phyloP scores from a whole-genome alignment of 2,888 invertebrate genomes.

The Ernsta delagoae region DNA sequence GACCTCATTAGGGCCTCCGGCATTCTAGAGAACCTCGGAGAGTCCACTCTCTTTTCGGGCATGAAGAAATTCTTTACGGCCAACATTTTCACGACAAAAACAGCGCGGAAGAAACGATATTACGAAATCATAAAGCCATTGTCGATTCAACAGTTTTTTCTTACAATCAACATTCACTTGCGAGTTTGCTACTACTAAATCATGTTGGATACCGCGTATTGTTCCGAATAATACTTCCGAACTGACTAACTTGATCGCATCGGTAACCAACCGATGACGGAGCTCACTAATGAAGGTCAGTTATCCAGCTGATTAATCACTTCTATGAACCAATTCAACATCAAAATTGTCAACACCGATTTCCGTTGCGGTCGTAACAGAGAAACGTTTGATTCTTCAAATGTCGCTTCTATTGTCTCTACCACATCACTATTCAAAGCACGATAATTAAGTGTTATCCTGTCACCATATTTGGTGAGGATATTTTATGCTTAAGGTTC shows the following conservation, averaged over 20 bases:
- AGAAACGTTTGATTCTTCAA: constrained; percentile 25
- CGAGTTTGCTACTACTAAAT: constrained; percentile 22
- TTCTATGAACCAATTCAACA: constrained; percentile 38
- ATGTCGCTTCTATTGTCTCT: constrained; percentile 41
- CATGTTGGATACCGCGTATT: constrained; percentile 25
- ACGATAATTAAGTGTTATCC: constrained; percentile 43
- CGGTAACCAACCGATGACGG: constrained; percentile 25
- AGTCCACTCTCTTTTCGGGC: constrained; percentile 86
- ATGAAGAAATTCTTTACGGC: constrained; percentile 91
- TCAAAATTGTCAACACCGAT: constrained; percentile 32
- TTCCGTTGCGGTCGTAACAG: constrained; percentile 23
- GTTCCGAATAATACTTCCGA: constrained; percentile 31
- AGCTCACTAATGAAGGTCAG: constrained; percentile 32
- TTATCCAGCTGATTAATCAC: constrained; percentile 41
- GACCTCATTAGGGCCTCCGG: constrained; percentile 90
- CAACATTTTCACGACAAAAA: constrained; percentile 78
- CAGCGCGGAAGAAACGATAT: constrained; percentile 19
- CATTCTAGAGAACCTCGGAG: constrained; percentile 86
- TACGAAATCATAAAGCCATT: constrained; percentile 35
- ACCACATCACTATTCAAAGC: constrained; percentile 46
- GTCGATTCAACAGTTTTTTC: constrained; percentile 30
- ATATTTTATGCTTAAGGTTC: constrained; percentile 26
- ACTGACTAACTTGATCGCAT: constrained; percentile 25
- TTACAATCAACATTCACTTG: constrained; percentile 25
- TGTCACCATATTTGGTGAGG: constrained; percentile 44